Conservation (phyloP, 37 sponge, comb jelly and placozoan genomes). For the Haliclona indistincta region DNA sequence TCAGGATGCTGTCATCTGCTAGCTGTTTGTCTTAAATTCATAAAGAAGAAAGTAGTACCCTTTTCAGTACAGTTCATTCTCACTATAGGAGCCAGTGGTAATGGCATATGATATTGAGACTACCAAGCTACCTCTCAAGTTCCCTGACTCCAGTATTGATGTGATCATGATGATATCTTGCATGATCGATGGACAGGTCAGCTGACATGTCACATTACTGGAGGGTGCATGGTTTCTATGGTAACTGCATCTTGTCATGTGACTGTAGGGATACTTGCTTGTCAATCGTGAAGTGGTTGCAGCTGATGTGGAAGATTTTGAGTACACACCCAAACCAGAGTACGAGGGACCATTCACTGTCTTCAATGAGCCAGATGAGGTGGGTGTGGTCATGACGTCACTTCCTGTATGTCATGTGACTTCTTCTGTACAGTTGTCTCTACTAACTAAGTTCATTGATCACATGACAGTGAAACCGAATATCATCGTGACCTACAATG, state of each 20-base stretch:
- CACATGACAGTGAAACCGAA: conserved; percentile 89
- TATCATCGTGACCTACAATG: conserved; percentile 98
- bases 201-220: too few species aligned
- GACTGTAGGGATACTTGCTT: conserved; percentile 87
- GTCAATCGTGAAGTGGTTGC: conserved; percentile 95
- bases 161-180: conserved; percentile 99
- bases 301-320: conserved; percentile 95
- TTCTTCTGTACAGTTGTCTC: conserved; percentile 19
- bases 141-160: conserved; percentile 91
- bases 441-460: conserved; percentile 86
- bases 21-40: too few species aligned
- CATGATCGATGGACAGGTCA: conserved; percentile 99
- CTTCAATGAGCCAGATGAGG: conserved; percentile 92
- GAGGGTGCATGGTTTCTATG: too few species aligned
- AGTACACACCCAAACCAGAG: conserved; percentile 98
- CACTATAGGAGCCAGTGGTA: conserved; percentile 87
- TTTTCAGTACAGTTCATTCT: too few species aligned
- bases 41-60: too few species aligned
- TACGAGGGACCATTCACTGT: conserved; percentile 97
- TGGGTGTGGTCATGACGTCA: too few species aligned
- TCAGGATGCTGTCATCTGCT: too few species aligned
- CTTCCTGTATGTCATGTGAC: neutral
- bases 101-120: conserved; percentile 99
- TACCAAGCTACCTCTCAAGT: conserved; percentile 97
- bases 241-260: too few species aligned